Base-by-base conservation (phyloP, 2,888 invertebrate genomes). In the Drosophila maculinotata region DNA sequence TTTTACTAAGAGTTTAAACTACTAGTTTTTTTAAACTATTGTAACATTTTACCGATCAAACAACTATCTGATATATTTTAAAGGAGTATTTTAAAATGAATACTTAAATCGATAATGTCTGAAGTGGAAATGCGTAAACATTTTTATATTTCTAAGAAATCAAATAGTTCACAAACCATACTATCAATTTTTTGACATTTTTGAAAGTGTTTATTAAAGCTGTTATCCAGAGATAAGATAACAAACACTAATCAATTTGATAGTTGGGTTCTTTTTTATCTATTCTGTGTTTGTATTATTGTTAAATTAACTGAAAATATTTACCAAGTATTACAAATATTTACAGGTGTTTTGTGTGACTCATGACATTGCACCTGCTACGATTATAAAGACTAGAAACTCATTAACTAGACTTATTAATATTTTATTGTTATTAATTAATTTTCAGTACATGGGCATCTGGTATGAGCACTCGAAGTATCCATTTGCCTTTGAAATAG, bases 401-500 rank as follows among this genome's bases (percentile, higher is more conserved):
- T 47, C 30, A 53, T 35, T 35, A 15, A 12, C 9, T 12, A 8
- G 12, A 6, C n/a, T 23, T n/a, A 6, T 12, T 30, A 1, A 48
- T 9, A n/a, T 10, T 35, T 3, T 23, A 20, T 1, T 9, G 7
- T 35, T 8, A 9, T 12, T 5, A 1, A 12, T 5, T 45, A 25
- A 31, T 36, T 63, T 79, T 44, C 62, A 95, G 95, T 95, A 95
- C 83, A 88, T 94, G 87, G 96, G 96, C 35, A 93, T 93, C 81
- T 96, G 96, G 96, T 96, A 94, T 87, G 96, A 96, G 90, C 93
- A 93, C 14, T 94, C 95, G 78, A 94, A 95, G 80, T 96, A 96
- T 90, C 95, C 95, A 82, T 94, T 95, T 38, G 83, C 95, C n/a
- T 95, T 95, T 89, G 94, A 96, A 90, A 90, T 95, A 7, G 95